A percentile compares a stretch with the other conserved stretches of the same genome.
phyloP scores from a whole-genome alignment of 2,797 vertebrate species.

The Macropodus opercularis region DNA sequence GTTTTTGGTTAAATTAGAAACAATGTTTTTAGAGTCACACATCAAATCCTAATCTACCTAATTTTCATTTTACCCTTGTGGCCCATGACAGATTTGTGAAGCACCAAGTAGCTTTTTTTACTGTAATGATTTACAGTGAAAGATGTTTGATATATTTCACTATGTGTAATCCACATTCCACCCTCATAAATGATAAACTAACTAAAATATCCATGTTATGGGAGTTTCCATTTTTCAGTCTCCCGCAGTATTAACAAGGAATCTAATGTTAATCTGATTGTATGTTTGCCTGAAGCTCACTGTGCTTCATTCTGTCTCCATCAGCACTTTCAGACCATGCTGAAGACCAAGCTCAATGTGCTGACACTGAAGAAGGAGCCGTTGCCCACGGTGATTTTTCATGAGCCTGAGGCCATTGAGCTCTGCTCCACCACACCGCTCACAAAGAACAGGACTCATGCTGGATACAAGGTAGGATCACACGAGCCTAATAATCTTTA shows the following conservation, averaged over 20 bases:
- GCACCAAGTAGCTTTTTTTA: neutral
- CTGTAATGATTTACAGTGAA: neutral
- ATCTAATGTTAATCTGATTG: slow-evolving; percentile 1
- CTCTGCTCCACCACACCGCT: slow-evolving; percentile 93
- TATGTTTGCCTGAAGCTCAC: slow-evolving; percentile 25
- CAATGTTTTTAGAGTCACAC: too few relatives aligned
- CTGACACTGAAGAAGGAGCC: slow-evolving; percentile 96
- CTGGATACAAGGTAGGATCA: slow-evolving; percentile 92
- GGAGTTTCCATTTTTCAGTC: neutral
- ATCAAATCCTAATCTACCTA: neutral
- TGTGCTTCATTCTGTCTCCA: slow-evolving; percentile 33
- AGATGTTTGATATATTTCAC: neutral
- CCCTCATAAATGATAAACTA: neutral
- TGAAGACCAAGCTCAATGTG: slow-evolving; percentile 98
- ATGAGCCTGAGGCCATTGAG: slow-evolving; percentile 97
- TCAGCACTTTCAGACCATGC: slow-evolving; percentile 99
- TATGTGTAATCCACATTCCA: neutral
- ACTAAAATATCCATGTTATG: slow-evolving; percentile 5
- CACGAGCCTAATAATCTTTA: slow-evolving; percentile 54
- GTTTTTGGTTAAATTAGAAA: too few relatives aligned
- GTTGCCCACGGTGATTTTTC: slow-evolving; percentile 96
- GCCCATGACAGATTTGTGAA: neutral
- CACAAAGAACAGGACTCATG: slow-evolving; percentile 87
- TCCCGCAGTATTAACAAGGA: slow-evolving; percentile 15
- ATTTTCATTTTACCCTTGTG: neutral